Evolutionary conservation across 2,797 vertebrate species (phyloP).

Genomic region (Paramormyrops hopkinsi): DNA sequence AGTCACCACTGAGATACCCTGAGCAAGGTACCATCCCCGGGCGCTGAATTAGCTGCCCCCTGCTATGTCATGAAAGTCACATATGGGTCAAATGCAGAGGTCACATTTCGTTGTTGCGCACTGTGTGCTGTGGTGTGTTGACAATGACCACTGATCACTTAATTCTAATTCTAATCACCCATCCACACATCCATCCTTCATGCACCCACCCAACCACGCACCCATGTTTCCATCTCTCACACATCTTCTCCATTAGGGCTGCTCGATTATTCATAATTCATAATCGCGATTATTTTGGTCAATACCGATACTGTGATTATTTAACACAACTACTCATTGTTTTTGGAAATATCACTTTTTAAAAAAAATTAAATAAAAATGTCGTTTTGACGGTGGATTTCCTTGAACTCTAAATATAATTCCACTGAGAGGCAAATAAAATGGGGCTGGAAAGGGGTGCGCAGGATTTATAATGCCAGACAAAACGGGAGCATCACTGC

Average conservation of each 20-base stretch:
- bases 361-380: background rate
- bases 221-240: background rate
- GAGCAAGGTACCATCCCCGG: no score
- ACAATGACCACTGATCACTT: no score
- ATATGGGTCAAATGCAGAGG: no score
- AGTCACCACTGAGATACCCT: no score
- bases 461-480: background rate
- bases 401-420: background rate
- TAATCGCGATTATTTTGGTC: background rate
- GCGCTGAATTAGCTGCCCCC: no score
- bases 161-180: background rate
- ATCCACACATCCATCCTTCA: background rate
- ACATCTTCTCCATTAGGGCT: background rate
- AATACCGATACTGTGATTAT: background rate
- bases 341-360: background rate
- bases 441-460: background rate
- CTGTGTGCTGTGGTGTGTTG: no score
- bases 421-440: background rate
- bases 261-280: background rate
- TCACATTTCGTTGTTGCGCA: no score
- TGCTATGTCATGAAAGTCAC: no score
- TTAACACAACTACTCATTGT: background rate
- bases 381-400: background rate
- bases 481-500: background rate
- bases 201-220: background rate